Percentiles rank a stretch among this genome's conserved stretches.
Conservation (phyloP, 2,113 vertebrate species). For the Pomatostomus ruficeps region DNA sequence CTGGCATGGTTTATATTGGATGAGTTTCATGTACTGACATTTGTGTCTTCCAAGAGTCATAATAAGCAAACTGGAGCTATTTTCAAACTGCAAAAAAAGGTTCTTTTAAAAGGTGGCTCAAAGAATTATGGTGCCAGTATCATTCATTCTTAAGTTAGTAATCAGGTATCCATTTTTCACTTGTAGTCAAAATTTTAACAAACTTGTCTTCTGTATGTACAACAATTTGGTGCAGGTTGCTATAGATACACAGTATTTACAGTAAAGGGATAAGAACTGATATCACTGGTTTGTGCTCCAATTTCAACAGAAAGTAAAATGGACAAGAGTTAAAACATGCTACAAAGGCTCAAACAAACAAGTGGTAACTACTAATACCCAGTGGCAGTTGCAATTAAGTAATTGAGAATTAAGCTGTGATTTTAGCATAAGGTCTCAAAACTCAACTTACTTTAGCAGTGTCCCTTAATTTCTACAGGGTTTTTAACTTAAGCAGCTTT, state of each 20-base stretch:
- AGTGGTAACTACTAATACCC: constrained; percentile 39
- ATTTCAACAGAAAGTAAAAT: constrained; percentile 9
- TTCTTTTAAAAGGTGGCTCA: constrained; percentile 59
- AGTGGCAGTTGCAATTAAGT: neutral
- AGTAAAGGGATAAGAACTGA: neutral
- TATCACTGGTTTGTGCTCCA: neutral
- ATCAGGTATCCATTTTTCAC: neutral
- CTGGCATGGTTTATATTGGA: constrained; percentile 63
- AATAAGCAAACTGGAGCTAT: constrained; percentile 71
- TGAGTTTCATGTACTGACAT: constrained; percentile 73
- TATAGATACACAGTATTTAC: neutral
- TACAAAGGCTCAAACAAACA: constrained; percentile 9
- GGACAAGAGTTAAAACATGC: constrained; percentile 14
- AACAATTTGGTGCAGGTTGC: neutral
- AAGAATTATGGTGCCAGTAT: constrained; percentile 1
- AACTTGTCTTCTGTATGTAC: neutral
- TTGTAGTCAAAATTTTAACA: neutral
- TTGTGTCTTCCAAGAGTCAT: constrained; percentile 73
- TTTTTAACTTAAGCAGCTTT: neutral
- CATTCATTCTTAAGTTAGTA: neutral
- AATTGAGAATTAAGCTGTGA: neutral
- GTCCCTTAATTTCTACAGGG: neutral
- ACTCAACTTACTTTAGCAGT: neutral
- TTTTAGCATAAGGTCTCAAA: neutral
- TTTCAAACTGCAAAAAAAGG: constrained; percentile 48